These are phyloP conservation scores for Dendrocincla tyrannina DNA, from an alignment of 2,797 vertebrate species.

Conservation along the genomic window DNA sequence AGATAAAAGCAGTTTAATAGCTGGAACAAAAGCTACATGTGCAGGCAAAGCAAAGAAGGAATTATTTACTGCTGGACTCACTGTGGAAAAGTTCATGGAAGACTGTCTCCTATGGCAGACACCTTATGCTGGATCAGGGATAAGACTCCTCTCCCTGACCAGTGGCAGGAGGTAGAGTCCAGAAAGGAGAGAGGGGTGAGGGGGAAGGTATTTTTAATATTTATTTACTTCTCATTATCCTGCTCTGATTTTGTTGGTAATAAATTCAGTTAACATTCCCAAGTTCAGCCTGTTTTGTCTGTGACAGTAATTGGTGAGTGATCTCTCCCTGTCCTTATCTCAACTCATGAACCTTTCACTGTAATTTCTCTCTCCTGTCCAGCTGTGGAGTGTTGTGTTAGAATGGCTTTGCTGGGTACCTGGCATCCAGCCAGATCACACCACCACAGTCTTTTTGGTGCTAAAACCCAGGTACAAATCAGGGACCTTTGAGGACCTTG, in stretches of 20 bases:
- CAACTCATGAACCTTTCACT: not conserved
- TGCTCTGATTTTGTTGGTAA: not conserved
- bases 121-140: accelerated
- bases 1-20: not conserved
- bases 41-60: not conserved
- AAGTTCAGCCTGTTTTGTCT: not conserved
- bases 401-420: accelerated
- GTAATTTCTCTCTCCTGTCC: not conserved
- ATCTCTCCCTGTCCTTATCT: not conserved
- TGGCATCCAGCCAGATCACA: not conserved
- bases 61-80: not conserved
- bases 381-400: not conserved
- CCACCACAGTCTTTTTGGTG: not conserved
- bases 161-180: not conserved
- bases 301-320: accelerated
- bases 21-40: not conserved
- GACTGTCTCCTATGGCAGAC: not conserved
- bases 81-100: not conserved
- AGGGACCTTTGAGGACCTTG: not conserved
- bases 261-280: not conserved
- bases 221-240: not conserved
- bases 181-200: not conserved
- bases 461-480: not conserved
- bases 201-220: not conserved
- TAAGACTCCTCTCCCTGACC: not conserved